Evolutionary conservation across 2,113 vertebrate genomes (phyloP).

Genomic region (Xerus inauris): DNA sequence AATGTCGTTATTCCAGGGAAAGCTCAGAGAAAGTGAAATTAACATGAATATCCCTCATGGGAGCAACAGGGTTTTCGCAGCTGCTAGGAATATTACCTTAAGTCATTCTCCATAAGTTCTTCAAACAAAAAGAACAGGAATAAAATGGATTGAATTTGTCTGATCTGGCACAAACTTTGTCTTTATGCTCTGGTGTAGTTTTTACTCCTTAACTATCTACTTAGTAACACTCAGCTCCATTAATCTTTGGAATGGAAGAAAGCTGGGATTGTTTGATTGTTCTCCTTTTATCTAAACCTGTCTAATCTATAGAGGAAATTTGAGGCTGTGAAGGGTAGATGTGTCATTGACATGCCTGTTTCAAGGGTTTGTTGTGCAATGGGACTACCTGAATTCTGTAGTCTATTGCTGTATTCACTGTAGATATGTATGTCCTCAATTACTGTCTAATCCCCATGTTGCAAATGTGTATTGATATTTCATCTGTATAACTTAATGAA

Average conservation of each 20-base stretch:
- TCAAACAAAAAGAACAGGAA: not conserved
- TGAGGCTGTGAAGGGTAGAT: not conserved
- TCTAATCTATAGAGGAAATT: not conserved
- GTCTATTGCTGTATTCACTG: not conserved
- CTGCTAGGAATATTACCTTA: not conserved
- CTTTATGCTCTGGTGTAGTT: not conserved
- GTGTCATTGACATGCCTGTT: accelerated
- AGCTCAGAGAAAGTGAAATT: not conserved
- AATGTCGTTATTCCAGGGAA: not conserved
- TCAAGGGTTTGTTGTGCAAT: not conserved
- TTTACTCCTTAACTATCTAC: not conserved
- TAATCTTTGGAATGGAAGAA: not conserved
- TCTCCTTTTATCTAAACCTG: not conserved
- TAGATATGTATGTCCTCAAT: not conserved
- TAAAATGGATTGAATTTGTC: not conserved
- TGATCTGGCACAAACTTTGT: not conserved
- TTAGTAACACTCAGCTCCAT: not conserved
- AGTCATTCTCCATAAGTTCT: not conserved
- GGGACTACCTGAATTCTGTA: not conserved
- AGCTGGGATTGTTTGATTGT: not conserved
- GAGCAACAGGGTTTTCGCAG: not conserved
- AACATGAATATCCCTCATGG: not conserved
- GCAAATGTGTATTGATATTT: not conserved
- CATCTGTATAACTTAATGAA: not conserved
- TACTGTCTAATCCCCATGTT: not conserved